Percentiles rank a stretch among this genome's conserved stretches.
These are phyloP conservation scores for Heterocephalus glaber DNA, from an alignment of 2,113 vertebrate species.

Conservation along the genomic window DNA sequence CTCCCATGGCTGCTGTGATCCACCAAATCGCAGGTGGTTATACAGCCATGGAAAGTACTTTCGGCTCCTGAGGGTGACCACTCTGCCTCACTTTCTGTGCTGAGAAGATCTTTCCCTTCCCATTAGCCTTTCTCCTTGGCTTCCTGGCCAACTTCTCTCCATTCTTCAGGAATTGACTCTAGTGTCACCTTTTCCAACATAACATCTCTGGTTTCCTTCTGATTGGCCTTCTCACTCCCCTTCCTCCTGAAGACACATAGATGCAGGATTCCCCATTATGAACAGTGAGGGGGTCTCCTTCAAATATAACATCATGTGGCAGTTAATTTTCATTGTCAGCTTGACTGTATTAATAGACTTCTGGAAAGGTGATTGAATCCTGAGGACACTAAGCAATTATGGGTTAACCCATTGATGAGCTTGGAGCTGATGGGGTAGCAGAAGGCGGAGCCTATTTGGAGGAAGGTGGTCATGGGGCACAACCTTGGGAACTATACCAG, in stretches of 20 bases:
- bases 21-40: neutral
- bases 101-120: neutral
- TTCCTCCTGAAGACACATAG: neutral
- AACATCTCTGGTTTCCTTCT: neutral
- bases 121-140: neutral
- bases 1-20: rapidly evolving
- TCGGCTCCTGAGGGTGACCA: neutral
- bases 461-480: neutral
- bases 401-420: neutral
- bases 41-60: neutral
- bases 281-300: neutral
- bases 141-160: neutral
- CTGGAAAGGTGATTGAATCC: neutral
- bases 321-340: neutral
- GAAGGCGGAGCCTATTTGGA: neutral
- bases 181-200: neutral
- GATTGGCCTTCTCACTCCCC: neutral
- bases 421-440: neutral
- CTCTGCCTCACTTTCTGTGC: neutral
- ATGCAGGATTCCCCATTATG: neutral
- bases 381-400: neutral
- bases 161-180: neutral
- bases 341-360: neutral
- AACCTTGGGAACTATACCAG: neutral
- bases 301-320: neutral